Percentiles rank a stretch among this genome's conserved stretches.
Conservation (phyloP, 2,888 invertebrate genomes). For the Caenorhabditis sp. region DNA sequence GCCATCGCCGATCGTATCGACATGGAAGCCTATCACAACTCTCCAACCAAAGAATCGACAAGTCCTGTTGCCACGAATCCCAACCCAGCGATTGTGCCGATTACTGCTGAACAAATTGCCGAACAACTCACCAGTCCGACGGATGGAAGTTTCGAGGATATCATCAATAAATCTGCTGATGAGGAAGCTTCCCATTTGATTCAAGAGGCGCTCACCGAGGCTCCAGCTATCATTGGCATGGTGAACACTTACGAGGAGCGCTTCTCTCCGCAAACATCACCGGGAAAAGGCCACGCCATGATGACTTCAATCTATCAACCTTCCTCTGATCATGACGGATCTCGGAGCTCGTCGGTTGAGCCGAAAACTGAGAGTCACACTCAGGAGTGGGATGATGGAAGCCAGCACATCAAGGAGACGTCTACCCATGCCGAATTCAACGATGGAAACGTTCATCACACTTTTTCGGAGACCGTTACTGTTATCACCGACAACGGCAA, state of each 20-base stretch:
- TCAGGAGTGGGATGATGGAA: slow-evolving; percentile 23
- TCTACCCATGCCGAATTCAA: slow-evolving; percentile 7
- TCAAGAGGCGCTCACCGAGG: slow-evolving; percentile 25
- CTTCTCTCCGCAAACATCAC: slow-evolving; percentile 9
- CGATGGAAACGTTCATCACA: slow-evolving; percentile 3
- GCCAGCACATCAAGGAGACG: slow-evolving; percentile 25
- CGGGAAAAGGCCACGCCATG: too few relatives aligned
- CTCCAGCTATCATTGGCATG: slow-evolving; percentile 38
- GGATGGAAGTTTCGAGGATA: slow-evolving; percentile 8
- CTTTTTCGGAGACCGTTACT: slow-evolving; percentile 13
- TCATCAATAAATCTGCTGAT: slow-evolving; percentile 19
- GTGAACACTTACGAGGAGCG: slow-evolving; percentile 24
- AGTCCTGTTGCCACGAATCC: slow-evolving; percentile 24
- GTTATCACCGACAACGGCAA: slow-evolving; percentile 15
- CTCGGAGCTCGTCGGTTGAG: not conserved
- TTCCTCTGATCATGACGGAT: slow-evolving; percentile 11
- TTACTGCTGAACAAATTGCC: slow-evolving; percentile 22
- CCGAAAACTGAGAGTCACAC: not conserved
- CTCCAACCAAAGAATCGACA: slow-evolving; percentile 33
- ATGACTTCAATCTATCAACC: slow-evolving; percentile 39
- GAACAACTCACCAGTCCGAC: not conserved
- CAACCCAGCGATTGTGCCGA: not conserved
- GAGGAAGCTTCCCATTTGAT: slow-evolving; percentile 21
- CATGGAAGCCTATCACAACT: slow-evolving; percentile 29
- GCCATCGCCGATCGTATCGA: slow-evolving; percentile 23